Percentiles rank a stretch among this genome's conserved stretches.
Conservation (phyloP, 2,113 vertebrate species). For the Forbesichthys agassizii region DNA sequence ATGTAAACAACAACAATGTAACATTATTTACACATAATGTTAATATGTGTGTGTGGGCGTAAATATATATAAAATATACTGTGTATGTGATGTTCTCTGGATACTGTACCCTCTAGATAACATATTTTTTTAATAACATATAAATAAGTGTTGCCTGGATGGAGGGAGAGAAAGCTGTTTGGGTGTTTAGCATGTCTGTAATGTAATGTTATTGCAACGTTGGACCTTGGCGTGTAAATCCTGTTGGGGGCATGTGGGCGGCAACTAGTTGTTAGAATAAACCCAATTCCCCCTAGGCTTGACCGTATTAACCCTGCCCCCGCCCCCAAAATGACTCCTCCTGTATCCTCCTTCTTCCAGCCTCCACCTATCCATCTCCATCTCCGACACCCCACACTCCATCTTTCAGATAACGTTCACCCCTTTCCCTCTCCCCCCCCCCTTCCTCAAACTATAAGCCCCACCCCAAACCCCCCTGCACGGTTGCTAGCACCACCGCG, state of each 20-base stretch:
- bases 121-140: no score
- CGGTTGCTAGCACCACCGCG: slow-evolving; percentile 45
- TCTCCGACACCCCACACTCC: not conserved
- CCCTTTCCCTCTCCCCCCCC: not conserved
- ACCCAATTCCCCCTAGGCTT: slow-evolving; percentile 1
- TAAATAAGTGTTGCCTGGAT: no score
- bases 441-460: not conserved
- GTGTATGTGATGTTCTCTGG: no score
- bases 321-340: no score
- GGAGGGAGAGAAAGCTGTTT: no score
- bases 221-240: no score
- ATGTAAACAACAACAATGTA: no score
- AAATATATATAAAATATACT: not conserved
- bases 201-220: no score
- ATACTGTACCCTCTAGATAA: no score
- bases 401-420: slow-evolving; percentile 12
- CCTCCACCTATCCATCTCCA: not conserved
- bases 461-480: slow-evolving; percentile 8
- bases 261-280: no score
- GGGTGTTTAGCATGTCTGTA: no score
- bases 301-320: slow-evolving; percentile 11
- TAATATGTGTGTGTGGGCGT: not conserved
- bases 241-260: no score
- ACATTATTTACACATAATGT: not conserved
- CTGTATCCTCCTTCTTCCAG: not conserved